Conservation (phyloP, 2,797 vertebrate genomes). For the Gymnoscopelus microlampas region DNA sequence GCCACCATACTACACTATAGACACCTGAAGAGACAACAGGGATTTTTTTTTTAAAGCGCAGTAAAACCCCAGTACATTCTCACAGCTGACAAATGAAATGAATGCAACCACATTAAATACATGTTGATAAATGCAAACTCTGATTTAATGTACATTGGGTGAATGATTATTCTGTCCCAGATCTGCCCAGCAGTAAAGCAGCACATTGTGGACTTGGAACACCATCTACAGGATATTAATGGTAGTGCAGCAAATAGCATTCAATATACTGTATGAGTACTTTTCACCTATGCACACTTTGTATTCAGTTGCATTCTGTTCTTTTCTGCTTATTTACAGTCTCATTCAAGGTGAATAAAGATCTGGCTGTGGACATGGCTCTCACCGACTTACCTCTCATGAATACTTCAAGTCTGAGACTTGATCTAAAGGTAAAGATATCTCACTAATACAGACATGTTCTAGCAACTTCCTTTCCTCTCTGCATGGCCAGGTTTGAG, state of each 20-base stretch:
- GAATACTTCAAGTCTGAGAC: slow-evolving; percentile 50
- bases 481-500: too few relatives aligned
- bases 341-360: slow-evolving; percentile 54
- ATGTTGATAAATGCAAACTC: too few relatives aligned
- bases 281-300: not conserved
- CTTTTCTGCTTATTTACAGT: slow-evolving; percentile 55
- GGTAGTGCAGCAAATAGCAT: slow-evolving; percentile 60
- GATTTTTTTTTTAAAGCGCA: too few relatives aligned
- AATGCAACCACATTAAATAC: too few relatives aligned
- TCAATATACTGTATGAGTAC: not conserved
- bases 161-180: slow-evolving; percentile 42
- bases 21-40: too few relatives aligned
- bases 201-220: slow-evolving; percentile 50
- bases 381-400: slow-evolving; percentile 63
- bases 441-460: too few relatives aligned
- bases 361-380: slow-evolving; percentile 70
- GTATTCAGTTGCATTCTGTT: not conserved
- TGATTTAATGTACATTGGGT: too few relatives aligned
- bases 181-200: slow-evolving; percentile 64
- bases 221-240: slow-evolving; percentile 55
- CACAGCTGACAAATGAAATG: too few relatives aligned
- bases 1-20: too few relatives aligned
- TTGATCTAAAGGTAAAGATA: slow-evolving; percentile 74
- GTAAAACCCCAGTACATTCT: too few relatives aligned
- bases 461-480: too few relatives aligned